Conservation (phyloP, 2,113 vertebrate genomes). For the Chaetodon auriga region DNA sequence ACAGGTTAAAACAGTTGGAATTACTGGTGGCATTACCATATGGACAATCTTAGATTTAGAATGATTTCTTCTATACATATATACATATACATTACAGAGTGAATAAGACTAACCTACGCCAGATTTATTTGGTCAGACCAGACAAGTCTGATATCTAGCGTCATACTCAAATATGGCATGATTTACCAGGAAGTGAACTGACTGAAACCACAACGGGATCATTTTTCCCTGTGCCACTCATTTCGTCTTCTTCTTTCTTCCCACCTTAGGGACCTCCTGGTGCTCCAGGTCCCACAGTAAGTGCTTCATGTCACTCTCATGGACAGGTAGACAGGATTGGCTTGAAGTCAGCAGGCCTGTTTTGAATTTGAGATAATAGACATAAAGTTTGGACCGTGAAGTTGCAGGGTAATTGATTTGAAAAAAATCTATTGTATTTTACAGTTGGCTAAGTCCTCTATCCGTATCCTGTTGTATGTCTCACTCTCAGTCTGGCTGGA, state of each 20-base stretch:
- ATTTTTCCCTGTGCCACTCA: constrained; percentile 34
- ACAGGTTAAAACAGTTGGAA: not conserved
- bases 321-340: constrained; percentile 1
- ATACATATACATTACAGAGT: not conserved
- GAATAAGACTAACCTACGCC: not conserved
- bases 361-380: constrained; percentile 3
- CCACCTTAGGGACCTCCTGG: constrained; percentile 90
- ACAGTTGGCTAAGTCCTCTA: not conserved
- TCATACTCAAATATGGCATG: not conserved
- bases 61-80: not conserved
- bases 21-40: not conserved
- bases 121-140: not conserved
- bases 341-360: not conserved
- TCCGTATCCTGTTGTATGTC: not conserved
- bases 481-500: constrained; percentile 7
- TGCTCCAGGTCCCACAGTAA: constrained; percentile 90
- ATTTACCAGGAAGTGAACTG: constrained; percentile 19
- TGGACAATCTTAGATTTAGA: not conserved
- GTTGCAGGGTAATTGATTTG: not conserved
- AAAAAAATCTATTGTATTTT: not conserved
- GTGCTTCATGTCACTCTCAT: constrained; percentile 48
- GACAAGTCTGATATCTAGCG: not conserved
- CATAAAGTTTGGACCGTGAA: not conserved
- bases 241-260: constrained; percentile 27
- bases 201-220: not conserved